Conservation (phyloP, 1,140 invertebrate genomes). For the Lepidurus packardi region DNA sequence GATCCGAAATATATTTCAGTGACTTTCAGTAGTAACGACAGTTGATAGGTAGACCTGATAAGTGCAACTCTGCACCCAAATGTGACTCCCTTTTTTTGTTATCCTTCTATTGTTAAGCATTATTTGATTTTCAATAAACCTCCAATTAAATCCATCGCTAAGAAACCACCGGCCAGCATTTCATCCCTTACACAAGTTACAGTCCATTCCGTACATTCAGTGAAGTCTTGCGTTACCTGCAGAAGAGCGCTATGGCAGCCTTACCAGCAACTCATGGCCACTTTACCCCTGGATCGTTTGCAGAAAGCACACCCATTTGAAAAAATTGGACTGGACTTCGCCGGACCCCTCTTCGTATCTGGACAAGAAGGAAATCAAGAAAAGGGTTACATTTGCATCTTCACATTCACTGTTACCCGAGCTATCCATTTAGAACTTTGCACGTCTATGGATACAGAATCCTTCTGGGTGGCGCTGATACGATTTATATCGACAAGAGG, state of each 20-base stretch:
- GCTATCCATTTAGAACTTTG: slow-evolving; percentile 23
- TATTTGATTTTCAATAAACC: too few species aligned
- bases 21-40: too few species aligned
- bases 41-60: too few species aligned
- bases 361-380: not conserved
- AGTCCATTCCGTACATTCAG: too few species aligned
- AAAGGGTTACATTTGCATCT: slow-evolving; percentile 27
- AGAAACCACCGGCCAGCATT: too few species aligned
- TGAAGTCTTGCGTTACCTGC: slow-evolving; percentile 16
- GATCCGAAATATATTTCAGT: too few species aligned
- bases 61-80: too few species aligned
- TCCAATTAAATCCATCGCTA: too few species aligned
- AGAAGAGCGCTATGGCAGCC: not conserved
- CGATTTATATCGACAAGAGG: slow-evolving; percentile 27
- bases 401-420: slow-evolving; percentile 20
- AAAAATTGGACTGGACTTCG: slow-evolving; percentile 41
- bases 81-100: too few species aligned
- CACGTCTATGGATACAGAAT: not conserved
- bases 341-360: slow-evolving; percentile 40
- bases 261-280: not conserved
- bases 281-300: slow-evolving; percentile 29
- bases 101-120: too few species aligned
- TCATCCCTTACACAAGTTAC: too few species aligned
- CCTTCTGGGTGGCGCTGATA: slow-evolving; percentile 9
- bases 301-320: slow-evolving; percentile 31